Base-by-base conservation (phyloP, 2,113 vertebrate species). In the Argyrosomus japonicus region DNA sequence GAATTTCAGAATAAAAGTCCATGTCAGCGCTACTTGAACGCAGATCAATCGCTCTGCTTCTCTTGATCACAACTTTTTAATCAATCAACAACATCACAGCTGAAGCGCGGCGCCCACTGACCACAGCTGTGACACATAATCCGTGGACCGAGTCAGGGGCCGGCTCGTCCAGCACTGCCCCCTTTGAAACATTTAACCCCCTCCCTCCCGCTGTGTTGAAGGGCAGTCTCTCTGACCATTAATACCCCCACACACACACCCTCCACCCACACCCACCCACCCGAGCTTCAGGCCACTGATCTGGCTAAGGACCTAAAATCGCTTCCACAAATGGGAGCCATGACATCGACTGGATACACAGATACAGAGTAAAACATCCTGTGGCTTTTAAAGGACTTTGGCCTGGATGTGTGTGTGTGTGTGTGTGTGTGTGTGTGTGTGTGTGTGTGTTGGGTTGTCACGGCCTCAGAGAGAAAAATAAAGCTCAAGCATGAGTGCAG, bases 351-450 rank as follows among this genome's bases (percentile, higher is more conserved):
- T 68, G 75, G 21, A 56, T 45, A 21, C 51, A 81, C 58, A 56
- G 85, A 83, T 58, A 70, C 57, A 36, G 23, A 63, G 79, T 70
- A 10, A 68, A 27, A 51, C 14, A 62, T 82, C 83, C 78, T 12
- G 79, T 79, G 75, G 83, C 54, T 87, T 85, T 70, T 77, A 75
- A 79, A 86, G 65, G 83, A 82, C 86, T 79, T 85, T 90, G 80
- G 86, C 71, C 60, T 68, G 25, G 2, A 3, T 40, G 25, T 27
- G 25, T 56, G 57, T 57, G 51, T 45, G 62, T 78, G 48, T 81
- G 62, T 74, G 68, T 54, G 56, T 64, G 54, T 77, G 12, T 14
- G 45, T 3, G 13, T 50, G 58, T 70, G 23, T 63, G 25, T 25
- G 54, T 68, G 48, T n/a, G 13, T 19, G 29, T 27, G 32, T 68